phyloP scores from a whole-genome alignment of 2,888 invertebrate species.

The Troglohyphantes excavatus region DNA sequence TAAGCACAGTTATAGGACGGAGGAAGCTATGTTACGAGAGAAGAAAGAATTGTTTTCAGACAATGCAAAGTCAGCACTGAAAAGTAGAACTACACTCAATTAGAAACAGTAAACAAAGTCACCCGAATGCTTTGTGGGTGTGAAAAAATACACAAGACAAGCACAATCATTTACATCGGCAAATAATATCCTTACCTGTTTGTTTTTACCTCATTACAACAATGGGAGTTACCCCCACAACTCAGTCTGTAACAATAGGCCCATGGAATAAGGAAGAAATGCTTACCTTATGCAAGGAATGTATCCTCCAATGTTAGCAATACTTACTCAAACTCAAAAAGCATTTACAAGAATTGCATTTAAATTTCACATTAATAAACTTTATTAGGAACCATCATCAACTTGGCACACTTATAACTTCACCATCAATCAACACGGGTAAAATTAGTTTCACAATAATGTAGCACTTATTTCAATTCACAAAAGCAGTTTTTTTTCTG shows the following conservation, averaged over 20 bases:
- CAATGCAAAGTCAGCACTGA: neutral
- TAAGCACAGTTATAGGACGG: constrained; percentile 2
- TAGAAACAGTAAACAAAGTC: neutral
- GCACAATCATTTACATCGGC: neutral
- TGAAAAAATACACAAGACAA: neutral
- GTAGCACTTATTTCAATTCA: neutral
- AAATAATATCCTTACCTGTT: constrained; percentile 24
- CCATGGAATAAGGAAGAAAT: constrained; percentile 28
- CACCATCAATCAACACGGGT: constrained; percentile 7
- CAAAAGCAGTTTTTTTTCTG: constrained; percentile 7
- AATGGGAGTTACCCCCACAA: neutral
- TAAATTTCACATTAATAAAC: constrained; percentile 50
- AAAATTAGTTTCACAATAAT: constrained; percentile 27
- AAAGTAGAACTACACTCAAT: constrained; percentile 9
- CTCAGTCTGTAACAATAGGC: neutral
- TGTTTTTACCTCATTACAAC: neutral
- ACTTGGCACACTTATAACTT: constrained; percentile 18
- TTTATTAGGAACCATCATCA: constrained; percentile 62
- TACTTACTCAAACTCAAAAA: constrained; percentile 30
- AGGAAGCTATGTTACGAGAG: constrained; percentile 4
- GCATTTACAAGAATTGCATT: constrained; percentile 43
- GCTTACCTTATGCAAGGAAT: constrained; percentile 46
- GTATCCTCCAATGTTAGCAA: constrained; percentile 2
- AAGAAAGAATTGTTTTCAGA: neutral
- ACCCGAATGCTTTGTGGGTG: neutral